Percentiles rank a stretch among this genome's conserved stretches.
Conservation (phyloP, 2,113 vertebrate species). For the Notarius quadriscutis region DNA sequence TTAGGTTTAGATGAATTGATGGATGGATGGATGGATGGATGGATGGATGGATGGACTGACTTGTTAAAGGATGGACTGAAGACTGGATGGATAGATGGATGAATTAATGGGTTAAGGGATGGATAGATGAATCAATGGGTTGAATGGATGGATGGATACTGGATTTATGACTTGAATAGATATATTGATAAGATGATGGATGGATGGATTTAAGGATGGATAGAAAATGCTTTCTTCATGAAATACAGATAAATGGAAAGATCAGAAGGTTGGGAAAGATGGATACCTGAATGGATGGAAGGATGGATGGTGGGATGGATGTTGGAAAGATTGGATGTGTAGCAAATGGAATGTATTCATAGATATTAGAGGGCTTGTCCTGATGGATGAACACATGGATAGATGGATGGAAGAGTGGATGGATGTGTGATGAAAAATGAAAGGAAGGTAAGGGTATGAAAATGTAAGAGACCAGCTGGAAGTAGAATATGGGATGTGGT, state of each 20-base stretch:
- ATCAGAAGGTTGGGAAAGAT: background rate
- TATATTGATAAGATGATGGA: background rate
- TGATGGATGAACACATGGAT: background rate
- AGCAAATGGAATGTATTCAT: background rate
- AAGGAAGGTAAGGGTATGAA: background rate
- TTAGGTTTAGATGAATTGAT: background rate
- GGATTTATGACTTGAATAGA: background rate
- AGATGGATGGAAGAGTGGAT: background rate
- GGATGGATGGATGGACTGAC: background rate
- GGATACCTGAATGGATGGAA: background rate
- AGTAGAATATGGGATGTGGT: slow-evolving; percentile 26
- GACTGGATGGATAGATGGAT: background rate
- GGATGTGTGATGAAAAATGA: background rate
- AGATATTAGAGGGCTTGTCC: background rate
- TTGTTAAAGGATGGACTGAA: background rate
- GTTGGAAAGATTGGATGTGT: background rate
- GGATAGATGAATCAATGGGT: background rate
- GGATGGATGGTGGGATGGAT: background rate
- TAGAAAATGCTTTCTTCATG: too few relatives aligned
- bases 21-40: background rate
- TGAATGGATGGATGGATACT: background rate
- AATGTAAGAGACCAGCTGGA: background rate
- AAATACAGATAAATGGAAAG: background rate
- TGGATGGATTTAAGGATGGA: background rate
- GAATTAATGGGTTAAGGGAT: background rate